Evolutionary conservation across 2,113 vertebrate species (phyloP).

Genomic region (Uria lomvia): DNA sequence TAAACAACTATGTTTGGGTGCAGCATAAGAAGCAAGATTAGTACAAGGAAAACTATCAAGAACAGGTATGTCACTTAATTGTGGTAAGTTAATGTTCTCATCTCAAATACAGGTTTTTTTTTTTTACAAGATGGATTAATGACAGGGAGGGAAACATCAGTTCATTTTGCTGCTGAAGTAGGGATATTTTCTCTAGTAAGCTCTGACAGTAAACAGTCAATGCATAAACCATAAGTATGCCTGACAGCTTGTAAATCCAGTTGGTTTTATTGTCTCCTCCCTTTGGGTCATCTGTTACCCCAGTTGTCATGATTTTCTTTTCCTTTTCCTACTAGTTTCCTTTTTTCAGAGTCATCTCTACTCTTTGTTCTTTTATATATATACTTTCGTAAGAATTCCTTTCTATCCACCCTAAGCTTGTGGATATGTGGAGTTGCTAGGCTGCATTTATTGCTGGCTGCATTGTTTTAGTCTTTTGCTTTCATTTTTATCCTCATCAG

Average conservation of each 20-base stretch:
- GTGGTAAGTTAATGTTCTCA: not conserved
- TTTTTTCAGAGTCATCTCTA: not conserved
- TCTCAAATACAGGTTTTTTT: not conserved
- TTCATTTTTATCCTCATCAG: not conserved
- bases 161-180: not conserved
- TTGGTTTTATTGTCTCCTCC: not conserved
- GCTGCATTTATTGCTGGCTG: not conserved
- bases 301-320: not conserved
- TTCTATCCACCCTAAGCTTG: not conserved
- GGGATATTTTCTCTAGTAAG: not conserved
- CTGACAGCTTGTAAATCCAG: not conserved
- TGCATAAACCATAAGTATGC: not conserved
- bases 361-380: not conserved
- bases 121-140: not conserved
- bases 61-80: not conserved
- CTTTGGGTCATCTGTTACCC: not conserved
- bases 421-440: not conserved
- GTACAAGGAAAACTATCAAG: not conserved
- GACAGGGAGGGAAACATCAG: not conserved
- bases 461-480: not conserved
- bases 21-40: not conserved
- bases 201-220: not conserved
- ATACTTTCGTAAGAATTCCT: not conserved
- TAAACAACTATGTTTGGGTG: not conserved
- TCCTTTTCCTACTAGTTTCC: not conserved